These are phyloP conservation scores for Bradypodion ventrale DNA, from an alignment of 2,797 vertebrate genomes.

Conservation along the genomic window DNA sequence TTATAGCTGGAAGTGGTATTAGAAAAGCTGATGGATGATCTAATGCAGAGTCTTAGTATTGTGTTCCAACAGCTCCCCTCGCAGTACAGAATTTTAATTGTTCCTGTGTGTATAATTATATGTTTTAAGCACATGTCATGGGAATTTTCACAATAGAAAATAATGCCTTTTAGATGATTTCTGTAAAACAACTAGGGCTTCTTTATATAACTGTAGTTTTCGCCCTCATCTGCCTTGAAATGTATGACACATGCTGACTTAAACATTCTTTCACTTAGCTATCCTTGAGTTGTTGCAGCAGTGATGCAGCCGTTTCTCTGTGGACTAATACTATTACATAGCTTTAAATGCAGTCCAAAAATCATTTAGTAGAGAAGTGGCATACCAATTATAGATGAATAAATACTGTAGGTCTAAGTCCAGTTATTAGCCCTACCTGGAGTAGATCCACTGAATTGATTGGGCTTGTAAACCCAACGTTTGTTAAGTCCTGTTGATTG, in stretches of 20 bases:
- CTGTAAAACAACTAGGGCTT: constrained; percentile 44
- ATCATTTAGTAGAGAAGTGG: background rate
- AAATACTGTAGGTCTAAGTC: background rate
- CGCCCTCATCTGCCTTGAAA: constrained; percentile 34
- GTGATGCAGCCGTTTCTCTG: background rate
- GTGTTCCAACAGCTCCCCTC: constrained; percentile 82
- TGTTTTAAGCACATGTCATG: constrained; percentile 54
- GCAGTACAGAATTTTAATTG: constrained; percentile 73
- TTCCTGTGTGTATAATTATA: constrained; percentile 67
- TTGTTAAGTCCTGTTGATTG: too few species aligned
- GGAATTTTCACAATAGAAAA: constrained; percentile 58
- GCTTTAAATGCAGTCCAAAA: background rate
- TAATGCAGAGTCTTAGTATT: constrained; percentile 64
- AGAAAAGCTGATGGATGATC: constrained; percentile 70
- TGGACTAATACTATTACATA: background rate
- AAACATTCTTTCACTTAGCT: constrained; percentile 27
- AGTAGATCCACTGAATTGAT: too few species aligned
- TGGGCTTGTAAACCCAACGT: too few species aligned
- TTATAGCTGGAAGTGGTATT: constrained; percentile 76
- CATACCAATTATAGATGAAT: background rate
- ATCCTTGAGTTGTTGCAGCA: background rate
- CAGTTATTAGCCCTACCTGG: too few species aligned
- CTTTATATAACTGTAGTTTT: constrained; percentile 43
- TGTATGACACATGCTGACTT: constrained; percentile 31
- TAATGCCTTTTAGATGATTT: constrained; percentile 47